Evolutionary conservation across 2,888 invertebrate genomes (phyloP).

Genomic region (Amblyteles armatorius): DNA sequence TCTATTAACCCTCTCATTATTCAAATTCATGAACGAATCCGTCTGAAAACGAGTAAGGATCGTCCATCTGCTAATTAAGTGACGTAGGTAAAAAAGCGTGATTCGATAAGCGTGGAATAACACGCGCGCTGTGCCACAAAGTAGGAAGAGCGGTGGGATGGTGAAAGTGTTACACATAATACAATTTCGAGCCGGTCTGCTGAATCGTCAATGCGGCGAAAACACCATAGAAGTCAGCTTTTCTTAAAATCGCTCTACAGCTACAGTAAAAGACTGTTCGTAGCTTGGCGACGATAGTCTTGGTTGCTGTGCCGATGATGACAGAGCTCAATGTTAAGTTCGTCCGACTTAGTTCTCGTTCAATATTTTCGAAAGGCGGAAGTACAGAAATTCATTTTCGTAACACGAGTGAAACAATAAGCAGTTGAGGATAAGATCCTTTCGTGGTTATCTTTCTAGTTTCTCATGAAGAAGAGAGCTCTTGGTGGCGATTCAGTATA

Average conservation of each 20-base stretch:
- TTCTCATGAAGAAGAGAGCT: conserved; percentile 30
- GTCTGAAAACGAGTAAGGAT: no score
- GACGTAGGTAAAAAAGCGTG: no score
- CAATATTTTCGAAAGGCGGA: neutral
- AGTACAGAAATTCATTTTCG: neutral
- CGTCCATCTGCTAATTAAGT: no score
- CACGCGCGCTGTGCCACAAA: no score
- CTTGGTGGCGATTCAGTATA: conserved; percentile 11
- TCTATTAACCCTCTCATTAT: no score
- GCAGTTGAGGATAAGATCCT: conserved; percentile 1
- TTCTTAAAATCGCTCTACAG: neutral
- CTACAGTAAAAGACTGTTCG: neutral
- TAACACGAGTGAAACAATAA: conserved; percentile 1
- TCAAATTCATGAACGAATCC: no score
- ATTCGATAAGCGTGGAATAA: no score
- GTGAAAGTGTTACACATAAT: no score
- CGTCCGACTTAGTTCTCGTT: neutral
- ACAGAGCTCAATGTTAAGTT: conserved; percentile 21
- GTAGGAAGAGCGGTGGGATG: no score
- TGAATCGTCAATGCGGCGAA: no score
- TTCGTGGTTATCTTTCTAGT: conserved; percentile 42
- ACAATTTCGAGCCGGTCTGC: no score
- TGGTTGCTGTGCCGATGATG: neutral
- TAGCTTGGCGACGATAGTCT: neutral
- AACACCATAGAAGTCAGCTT: neutral